Evolutionary conservation across 2,113 vertebrate species (phyloP), one percentile per base, ranked within the genome.

Genomic region (Microtus oregoni): DNA sequence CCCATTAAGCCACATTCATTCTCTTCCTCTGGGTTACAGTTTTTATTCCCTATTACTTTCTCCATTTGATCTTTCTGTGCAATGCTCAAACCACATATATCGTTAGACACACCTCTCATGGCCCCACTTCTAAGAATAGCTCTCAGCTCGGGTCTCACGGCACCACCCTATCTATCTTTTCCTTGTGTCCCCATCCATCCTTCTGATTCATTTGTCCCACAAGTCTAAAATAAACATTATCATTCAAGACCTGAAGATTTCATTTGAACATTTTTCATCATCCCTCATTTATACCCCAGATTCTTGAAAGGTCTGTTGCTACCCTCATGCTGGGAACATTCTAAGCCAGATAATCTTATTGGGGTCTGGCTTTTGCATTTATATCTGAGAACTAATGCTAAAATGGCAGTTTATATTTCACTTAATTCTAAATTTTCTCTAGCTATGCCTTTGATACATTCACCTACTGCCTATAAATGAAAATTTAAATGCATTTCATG

Each of bases 31-130:
- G 28, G 30, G 70, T 10, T 26, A 44, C 44, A 7, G 5, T 28
- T 82, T 94, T 47, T 22, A 50, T 77, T 77, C 41, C 26, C 20
- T 91, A 26, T 38, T 68, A 35, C 55, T 55, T 92, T 22, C 44
- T 82, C 1, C 32, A 68, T 92, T 96, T 63, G 4, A 1, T 93
- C 68, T 81, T 96, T 41, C 61, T 4, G 17, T 89, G 96, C 81
- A 61, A 61, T 96, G 88, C 73, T 89, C 6, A 89, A 87, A 32
- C 1, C 5, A 28, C 3, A 30, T 7, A 4, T 38, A 52, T 44
- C 10, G 7, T 61, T 67, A 89, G 15, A 12, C 3, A 30, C 4
- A 86, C 67, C 86, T 47, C 67, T 58, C 68, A 41, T 44, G n/a
- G 67, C 38, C 50, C 63, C 67, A 4, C 15, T 70, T 38, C 65